Evolutionary conservation across 1,140 invertebrate species (phyloP).

Genomic region (Euura lappo): DNA sequence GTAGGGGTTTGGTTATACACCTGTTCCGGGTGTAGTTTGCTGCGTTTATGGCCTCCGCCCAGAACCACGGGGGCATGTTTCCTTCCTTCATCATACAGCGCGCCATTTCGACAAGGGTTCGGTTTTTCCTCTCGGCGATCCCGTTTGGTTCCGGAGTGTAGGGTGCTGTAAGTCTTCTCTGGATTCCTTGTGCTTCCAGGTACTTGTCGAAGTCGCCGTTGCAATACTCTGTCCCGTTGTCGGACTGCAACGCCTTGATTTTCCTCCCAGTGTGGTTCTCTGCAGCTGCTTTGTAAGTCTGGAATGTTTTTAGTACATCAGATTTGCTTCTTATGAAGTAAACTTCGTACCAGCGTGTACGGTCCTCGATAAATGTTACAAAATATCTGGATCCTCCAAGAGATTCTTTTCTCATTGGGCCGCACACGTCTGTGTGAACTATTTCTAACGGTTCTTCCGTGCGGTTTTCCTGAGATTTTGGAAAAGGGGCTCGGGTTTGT

Average conservation of each 20-base stretch:
- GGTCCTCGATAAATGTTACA: slow-evolving; percentile 42
- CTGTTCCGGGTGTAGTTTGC: too few relatives aligned
- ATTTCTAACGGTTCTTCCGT: slow-evolving; percentile 22
- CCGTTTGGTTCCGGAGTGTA: slow-evolving; percentile 50
- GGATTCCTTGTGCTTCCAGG: slow-evolving; percentile 26
- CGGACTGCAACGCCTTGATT: slow-evolving; percentile 30
- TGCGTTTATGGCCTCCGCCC: too few relatives aligned
- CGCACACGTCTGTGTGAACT: slow-evolving; percentile 24
- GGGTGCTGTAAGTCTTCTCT: slow-evolving; percentile 31
- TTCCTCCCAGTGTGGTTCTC: slow-evolving; percentile 27
- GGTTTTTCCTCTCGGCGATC: slow-evolving; percentile 43
- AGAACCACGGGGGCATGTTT: neutral
- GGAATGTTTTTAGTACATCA: slow-evolving; percentile 26
- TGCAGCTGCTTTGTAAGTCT: slow-evolving; percentile 24
- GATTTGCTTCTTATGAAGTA: slow-evolving; percentile 38
- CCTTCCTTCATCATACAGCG: slow-evolving; percentile 31
- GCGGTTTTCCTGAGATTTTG: slow-evolving; percentile 6
- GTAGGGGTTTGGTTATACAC: too few relatives aligned
- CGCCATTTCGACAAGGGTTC: slow-evolving; percentile 40
- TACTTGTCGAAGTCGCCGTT: slow-evolving; percentile 21
- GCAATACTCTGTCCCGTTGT: slow-evolving; percentile 33
- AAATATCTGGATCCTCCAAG: slow-evolving; percentile 39
- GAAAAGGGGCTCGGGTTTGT: neutral
- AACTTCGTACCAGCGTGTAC: slow-evolving; percentile 19
- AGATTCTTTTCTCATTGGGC: slow-evolving; percentile 33